These are phyloP conservation scores for Andrena flavipes DNA, from an alignment of 2,888 invertebrate species.

Conservation along the genomic window DNA sequence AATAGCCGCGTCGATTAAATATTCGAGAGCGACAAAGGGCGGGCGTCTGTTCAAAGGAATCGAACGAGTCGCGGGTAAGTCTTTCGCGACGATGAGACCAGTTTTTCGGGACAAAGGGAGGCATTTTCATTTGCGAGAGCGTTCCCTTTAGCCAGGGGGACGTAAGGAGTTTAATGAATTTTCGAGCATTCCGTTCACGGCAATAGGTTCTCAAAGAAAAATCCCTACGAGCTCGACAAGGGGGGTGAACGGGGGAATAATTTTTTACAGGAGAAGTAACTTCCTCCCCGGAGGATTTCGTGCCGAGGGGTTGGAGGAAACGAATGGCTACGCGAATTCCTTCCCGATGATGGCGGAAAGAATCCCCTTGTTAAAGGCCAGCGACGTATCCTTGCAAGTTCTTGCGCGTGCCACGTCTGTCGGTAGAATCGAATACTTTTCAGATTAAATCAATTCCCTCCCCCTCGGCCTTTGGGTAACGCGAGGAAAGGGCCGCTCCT, in stretches of 20 bases:
- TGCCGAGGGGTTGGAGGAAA: not conserved
- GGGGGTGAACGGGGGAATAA: conserved; percentile 34
- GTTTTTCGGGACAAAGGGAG: conserved; percentile 13
- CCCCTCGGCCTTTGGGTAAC: conserved; percentile 7
- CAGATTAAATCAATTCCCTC: conserved; percentile 49
- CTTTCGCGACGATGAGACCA: conserved; percentile 44
- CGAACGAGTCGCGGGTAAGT: conserved; percentile 58
- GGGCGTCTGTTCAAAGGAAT: conserved; percentile 28
- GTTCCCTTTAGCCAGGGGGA: not conserved
- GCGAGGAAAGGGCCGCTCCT: conserved; percentile 4
- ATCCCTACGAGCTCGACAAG: not conserved
- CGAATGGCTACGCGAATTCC: conserved; percentile 49
- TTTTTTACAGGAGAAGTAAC: conserved; percentile 27
- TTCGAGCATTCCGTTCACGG: conserved; percentile 35
- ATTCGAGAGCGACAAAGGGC: conserved; percentile 15
- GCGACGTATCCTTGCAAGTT: conserved; percentile 9
- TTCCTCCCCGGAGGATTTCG: not conserved
- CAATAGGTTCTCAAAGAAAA: conserved; percentile 47
- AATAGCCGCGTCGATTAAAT: conserved; percentile 45
- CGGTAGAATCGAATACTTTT: conserved; percentile 53
- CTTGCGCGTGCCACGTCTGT: conserved; percentile 26
- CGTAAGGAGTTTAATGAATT: conserved; percentile 63
- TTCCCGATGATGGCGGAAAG: conserved; percentile 36
- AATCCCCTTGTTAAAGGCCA: conserved; percentile 45
- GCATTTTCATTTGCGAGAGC: conserved; percentile 18